Conservation (phyloP, 2,888 invertebrate species). For the Caenorhabditis virilis region DNA sequence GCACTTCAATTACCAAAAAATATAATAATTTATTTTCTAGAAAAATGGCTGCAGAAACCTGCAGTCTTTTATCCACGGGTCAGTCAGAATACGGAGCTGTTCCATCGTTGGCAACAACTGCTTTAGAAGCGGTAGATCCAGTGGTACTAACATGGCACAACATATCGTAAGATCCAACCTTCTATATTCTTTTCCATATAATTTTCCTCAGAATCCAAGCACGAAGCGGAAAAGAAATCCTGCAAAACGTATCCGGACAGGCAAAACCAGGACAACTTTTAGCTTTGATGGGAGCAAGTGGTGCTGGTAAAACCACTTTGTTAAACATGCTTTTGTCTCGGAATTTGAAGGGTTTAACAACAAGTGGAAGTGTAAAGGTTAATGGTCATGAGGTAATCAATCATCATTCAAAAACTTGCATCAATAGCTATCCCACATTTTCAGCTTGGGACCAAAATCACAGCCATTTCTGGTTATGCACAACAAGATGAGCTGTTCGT, state of each 20-base stretch:
- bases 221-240: slow-evolving; percentile 31
- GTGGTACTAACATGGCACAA: slow-evolving; percentile 59
- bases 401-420: neutral
- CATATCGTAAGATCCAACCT: slow-evolving; percentile 27
- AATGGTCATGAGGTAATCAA: slow-evolving; percentile 52
- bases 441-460: slow-evolving; percentile 52
- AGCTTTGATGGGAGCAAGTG: slow-evolving; percentile 72
- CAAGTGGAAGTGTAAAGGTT: slow-evolving; percentile 65
- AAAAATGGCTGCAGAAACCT: slow-evolving; percentile 38
- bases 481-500: slow-evolving; percentile 68
- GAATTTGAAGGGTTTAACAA: slow-evolving; percentile 60
- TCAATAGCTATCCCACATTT: slow-evolving; percentile 3
- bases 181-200: neutral
- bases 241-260: slow-evolving; percentile 50
- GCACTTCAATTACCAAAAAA: no score
- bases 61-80: slow-evolving; percentile 44
- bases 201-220: slow-evolving; percentile 33
- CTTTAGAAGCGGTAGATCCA: slow-evolving; percentile 54
- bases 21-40: no score
- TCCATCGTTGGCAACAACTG: slow-evolving; percentile 38
- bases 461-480: slow-evolving; percentile 62
- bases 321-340: slow-evolving; percentile 79
- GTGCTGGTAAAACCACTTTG: slow-evolving; percentile 92
- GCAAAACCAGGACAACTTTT: slow-evolving; percentile 63
- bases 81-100: slow-evolving; percentile 50